Base-by-base conservation (phyloP, 2,113 vertebrate species). In the Pygathrix nemaeus region DNA sequence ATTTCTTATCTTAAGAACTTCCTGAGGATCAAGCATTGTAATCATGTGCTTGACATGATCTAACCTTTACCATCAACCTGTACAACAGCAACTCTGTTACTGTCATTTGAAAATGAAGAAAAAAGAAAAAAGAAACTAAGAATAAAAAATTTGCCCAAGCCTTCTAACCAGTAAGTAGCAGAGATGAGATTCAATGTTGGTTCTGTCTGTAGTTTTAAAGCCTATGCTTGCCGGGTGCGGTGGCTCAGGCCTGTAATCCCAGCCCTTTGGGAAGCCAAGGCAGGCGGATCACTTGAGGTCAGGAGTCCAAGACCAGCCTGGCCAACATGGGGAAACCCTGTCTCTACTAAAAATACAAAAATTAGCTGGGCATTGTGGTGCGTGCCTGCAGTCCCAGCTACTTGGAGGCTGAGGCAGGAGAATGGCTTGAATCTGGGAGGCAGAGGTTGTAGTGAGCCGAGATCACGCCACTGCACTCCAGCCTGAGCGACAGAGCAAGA, bases 51-150 rank as follows among this genome's bases (percentile, higher is more conserved):
- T 6, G 32, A 45, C 32, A n/a, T 12, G 6, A 7, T 20, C 64
- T 70, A 17, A 59, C 0, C 66, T 57, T 93, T 14, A 25, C 45
- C 3, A 18, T 40, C 23, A n/a, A 0, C 25, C 27, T 23, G 12
- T 9, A 11, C 11, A 8, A 30, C 12, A 3, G 9, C 55, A 10
- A 4, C 38, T 45, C 21, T 30, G 20, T 6, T 0, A n/a, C 40
- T 23, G 40, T 61, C 52, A 66, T 32, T 88, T 43, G 66, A 72
- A 95, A 81, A 20, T 23, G 12, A 50, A 43, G 17, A 10, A 8
- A 35, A 55, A 8, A 9, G 61, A 64, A 8, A 35, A 55, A 8
- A 9, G 0, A 64, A 64, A 64, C 10, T 50, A 70, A 70, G 72
- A 68, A 40, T 3, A 75, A 70, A 61, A 87, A 45, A 61, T 43